Conservation (phyloP, 2,888 invertebrate species). For the Thera obeliscata region DNA sequence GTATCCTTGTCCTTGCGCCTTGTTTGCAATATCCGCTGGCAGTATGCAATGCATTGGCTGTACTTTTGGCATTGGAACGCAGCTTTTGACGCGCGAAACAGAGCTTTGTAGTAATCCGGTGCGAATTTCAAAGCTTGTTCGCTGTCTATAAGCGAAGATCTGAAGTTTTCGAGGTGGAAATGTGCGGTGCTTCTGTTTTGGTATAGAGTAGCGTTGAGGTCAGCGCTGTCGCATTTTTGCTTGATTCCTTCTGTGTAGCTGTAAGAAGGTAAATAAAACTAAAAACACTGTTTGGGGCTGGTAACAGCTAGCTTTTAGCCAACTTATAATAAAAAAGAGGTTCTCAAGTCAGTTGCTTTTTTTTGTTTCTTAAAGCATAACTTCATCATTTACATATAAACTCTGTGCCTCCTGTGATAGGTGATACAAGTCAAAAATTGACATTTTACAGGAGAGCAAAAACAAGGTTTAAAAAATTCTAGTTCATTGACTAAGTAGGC, state of each 20-base stretch:
- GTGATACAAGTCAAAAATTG: no score
- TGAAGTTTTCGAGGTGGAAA: slow-evolving; percentile 92
- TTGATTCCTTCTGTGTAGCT: slow-evolving; percentile 96
- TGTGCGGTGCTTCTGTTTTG: slow-evolving; percentile 97
- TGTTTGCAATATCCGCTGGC: slow-evolving; percentile 87
- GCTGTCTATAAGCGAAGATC: slow-evolving; percentile 92
- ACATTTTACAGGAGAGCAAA: no score
- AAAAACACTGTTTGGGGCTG: no score
- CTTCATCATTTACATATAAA: no score
- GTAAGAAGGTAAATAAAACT: slow-evolving; percentile 13
- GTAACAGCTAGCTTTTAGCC: no score
- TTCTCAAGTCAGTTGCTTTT: no score
- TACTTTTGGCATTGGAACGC: slow-evolving; percentile 87
- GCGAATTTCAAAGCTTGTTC: slow-evolving; percentile 90
- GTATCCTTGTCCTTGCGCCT: slow-evolving; percentile 82
- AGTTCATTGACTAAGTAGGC: no score
- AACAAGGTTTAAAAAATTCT: no score
- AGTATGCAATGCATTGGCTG: slow-evolving; percentile 89
- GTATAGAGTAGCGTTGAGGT: slow-evolving; percentile 92
- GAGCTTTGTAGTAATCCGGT: slow-evolving; percentile 90
- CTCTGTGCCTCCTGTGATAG: no score
- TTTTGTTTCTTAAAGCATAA: no score
- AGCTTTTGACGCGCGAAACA: slow-evolving; percentile 90
- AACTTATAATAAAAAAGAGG: no score
- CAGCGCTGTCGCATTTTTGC: slow-evolving; percentile 87